Base-by-base conservation (phyloP, 2,113 vertebrate genomes). In the Sapayoa aenigma region DNA sequence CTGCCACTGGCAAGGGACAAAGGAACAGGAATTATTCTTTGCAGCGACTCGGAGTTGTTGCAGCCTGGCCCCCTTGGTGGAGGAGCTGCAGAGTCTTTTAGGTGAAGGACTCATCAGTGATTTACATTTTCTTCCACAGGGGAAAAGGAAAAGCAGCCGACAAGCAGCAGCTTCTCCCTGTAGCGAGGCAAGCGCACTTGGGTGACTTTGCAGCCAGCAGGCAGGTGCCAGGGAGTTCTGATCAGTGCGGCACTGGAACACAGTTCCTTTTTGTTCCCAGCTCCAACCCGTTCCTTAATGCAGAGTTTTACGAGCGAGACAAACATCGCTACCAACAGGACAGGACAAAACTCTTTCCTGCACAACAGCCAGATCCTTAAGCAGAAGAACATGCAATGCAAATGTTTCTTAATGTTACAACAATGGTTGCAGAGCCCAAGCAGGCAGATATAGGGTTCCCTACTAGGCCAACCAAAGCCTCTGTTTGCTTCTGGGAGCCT, bases 401-500 rank as follows among this genome's bases (percentile, higher is more conserved):
- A 87, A 76, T 17, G 44, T 75, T 82, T 68, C 77, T 55, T 55
- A 79, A 47, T 31, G 52, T n/a, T 67, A 28, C 85, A 89, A 35
- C n/a, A 83, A 31, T 19, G 59, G 55, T 9, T 62, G 53, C 58
- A 65, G 60, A 82, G 62, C 58, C 49, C 41, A 65, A 49, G 52
- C 28, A 78, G 50, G 50, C 92, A 93, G 76, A 90, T 39, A 19
- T 21, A 75, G n/a, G 65, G 52, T 14, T 88, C 67, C 82, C 65
- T 80, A 10, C 52, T 42, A 81, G 73, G 89, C 81, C 74, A 91
- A 72, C 37, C 66, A 68, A 95, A 89, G 60, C 82, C 85, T 88
- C 78, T 88, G 72, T 83, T 89, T 59, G 55, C 56, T 94, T 93
- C 91, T 83, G 69, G 77, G 56, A 90, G 52, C 68, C 28, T 83